A percentile compares a stretch with the other conserved stretches of the same genome.
Conservation (phyloP, 2,113 vertebrate genomes). For the Tetraodon nigroviridis region DNA sequence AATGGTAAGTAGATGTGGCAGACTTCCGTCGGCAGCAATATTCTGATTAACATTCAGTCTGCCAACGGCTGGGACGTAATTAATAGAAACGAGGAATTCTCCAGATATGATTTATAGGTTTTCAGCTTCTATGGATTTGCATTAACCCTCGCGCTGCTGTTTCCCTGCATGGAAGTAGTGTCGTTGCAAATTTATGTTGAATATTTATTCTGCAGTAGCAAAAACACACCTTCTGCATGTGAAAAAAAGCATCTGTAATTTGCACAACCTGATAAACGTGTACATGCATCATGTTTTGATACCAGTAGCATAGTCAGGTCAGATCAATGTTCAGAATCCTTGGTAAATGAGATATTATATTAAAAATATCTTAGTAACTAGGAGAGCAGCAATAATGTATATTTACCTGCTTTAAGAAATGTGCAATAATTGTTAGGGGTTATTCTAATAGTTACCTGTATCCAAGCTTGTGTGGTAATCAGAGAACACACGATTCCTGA, state of each 20-base stretch:
- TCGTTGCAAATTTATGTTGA: slow-evolving; percentile 20
- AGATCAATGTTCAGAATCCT: too few species aligned
- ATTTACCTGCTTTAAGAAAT: too few species aligned
- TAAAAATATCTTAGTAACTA: too few species aligned
- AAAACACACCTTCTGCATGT: slow-evolving; percentile 11
- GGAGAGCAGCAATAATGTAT: too few species aligned
- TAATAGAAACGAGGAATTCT: slow-evolving; percentile 77
- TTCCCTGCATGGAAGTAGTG: slow-evolving; percentile 2
- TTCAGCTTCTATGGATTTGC: slow-evolving; percentile 64
- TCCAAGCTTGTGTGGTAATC: too few species aligned
- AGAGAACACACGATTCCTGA: too few species aligned
- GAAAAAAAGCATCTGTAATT: slow-evolving; percentile 3
- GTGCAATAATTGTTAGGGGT: too few species aligned
- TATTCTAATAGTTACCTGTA: too few species aligned
- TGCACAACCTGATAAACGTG: slow-evolving; percentile 5
- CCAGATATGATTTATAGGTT: slow-evolving; percentile 71
- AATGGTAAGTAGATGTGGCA: slow-evolving; percentile 74
- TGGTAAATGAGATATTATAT: too few species aligned
- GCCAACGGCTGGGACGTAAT: slow-evolving; percentile 78
- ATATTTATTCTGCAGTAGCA: slow-evolving; percentile 13
- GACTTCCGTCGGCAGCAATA: slow-evolving; percentile 75
- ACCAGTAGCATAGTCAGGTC: too few species aligned
- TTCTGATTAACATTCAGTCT: slow-evolving; percentile 73
- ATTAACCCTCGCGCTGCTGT: slow-evolving; percentile 57
- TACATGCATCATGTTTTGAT: too few species aligned